Conservation (phyloP, 2,113 vertebrate species). For the Vidua chalybeata region DNA sequence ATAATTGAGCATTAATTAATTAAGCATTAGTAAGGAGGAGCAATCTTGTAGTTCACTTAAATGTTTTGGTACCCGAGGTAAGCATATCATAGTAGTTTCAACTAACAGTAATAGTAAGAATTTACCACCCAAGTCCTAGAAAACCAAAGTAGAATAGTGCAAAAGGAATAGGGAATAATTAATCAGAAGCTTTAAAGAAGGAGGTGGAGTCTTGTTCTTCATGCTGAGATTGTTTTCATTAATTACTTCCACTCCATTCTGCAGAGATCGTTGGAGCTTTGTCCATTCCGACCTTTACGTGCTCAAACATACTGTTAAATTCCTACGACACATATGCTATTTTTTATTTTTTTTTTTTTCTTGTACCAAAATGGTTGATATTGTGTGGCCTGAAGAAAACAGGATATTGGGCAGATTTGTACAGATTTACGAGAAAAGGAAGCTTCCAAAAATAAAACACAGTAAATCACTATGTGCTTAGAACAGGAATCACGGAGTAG, state of each 20-base stretch:
- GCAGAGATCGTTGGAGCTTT: not conserved
- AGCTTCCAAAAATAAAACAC: not conserved
- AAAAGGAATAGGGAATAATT: not conserved
- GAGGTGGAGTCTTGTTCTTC: not conserved
- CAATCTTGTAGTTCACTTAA: not conserved
- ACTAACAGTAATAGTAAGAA: not conserved
- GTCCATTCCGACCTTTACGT: not conserved
- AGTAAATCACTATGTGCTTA: conserved; percentile 30
- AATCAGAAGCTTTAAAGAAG: not conserved
- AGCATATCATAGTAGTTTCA: not conserved
- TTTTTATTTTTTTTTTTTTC: not conserved
- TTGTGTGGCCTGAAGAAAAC: conserved; percentile 33
- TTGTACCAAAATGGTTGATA: not conserved
- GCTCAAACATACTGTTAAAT: not conserved
- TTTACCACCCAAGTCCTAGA: not conserved
- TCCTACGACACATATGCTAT: not conserved
- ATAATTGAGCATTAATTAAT: not conserved
- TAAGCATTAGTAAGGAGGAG: not conserved
- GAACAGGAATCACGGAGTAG: not conserved
- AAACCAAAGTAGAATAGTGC: not conserved
- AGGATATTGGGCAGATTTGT: not conserved
- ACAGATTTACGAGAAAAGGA: not conserved
- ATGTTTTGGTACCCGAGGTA: not conserved
- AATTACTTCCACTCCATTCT: not conserved
- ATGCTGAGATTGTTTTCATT: not conserved